These are phyloP conservation scores for Athene noctua DNA, from an alignment of 2,113 vertebrate species.

Conservation along the genomic window DNA sequence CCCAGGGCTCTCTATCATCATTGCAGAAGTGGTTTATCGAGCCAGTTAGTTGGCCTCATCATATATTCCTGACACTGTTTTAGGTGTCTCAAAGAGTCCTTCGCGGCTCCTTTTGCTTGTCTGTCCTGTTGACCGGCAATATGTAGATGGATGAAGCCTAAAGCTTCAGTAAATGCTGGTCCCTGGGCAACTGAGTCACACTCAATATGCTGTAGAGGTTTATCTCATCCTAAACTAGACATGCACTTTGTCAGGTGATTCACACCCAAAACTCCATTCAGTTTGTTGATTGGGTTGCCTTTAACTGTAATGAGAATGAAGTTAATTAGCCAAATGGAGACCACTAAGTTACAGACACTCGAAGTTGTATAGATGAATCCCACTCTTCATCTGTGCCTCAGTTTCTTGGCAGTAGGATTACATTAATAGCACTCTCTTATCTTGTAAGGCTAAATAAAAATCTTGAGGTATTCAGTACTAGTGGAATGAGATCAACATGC, in stretches of 20 bases:
- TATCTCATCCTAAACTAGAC: not conserved
- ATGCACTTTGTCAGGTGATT: not conserved
- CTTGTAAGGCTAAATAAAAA: not conserved
- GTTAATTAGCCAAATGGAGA: not conserved
- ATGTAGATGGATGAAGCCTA: too few relatives aligned
- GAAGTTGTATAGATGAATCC: not conserved
- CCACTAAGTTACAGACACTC: not conserved
- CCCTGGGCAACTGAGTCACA: not conserved
- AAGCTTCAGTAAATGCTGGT: not conserved
- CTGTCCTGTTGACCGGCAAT: not conserved
- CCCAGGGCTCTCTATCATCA: accelerated
- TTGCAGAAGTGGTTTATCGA: not conserved
- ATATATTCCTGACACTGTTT: not conserved
- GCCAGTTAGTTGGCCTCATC: not conserved
- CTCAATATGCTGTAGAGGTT: not conserved
- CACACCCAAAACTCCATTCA: not conserved
- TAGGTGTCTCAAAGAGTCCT: not conserved
- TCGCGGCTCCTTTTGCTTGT: not conserved
- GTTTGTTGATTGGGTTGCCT: not conserved
- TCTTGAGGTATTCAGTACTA: not conserved
- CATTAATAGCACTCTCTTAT: not conserved
- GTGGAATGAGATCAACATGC: not conserved
- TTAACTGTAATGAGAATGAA: not conserved
- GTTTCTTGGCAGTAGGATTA: not conserved
- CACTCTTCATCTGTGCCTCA: not conserved